phyloP scores from a whole-genome alignment of 2,113 vertebrate genomes.

The Enhydra lutris region DNA sequence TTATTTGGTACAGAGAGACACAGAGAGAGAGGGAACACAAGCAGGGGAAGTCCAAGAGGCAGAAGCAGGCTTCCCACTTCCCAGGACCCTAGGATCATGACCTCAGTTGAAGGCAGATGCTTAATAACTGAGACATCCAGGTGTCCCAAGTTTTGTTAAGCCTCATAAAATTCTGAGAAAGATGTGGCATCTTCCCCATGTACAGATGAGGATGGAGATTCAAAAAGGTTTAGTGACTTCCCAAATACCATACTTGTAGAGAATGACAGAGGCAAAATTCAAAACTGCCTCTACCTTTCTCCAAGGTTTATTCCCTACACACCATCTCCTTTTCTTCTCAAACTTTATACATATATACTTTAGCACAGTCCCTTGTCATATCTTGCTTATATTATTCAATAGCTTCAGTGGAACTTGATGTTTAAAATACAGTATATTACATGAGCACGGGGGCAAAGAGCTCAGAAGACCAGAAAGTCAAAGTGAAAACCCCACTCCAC shows the following conservation, averaged over 20 bases:
- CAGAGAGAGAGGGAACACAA: no score
- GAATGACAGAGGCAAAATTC: neutral
- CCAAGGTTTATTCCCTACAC: no score
- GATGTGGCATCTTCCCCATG: no score
- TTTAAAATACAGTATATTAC: neutral
- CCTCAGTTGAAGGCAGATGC: no score
- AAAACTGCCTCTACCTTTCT: neutral
- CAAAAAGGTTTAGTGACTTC: neutral
- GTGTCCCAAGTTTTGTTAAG: neutral
- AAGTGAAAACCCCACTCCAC: neutral
- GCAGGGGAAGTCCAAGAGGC: no score
- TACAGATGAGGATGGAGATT: neutral
- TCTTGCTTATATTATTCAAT: neutral
- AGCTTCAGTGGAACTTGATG: neutral
- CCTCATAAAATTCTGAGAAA: neutral
- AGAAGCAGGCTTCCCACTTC: no score
- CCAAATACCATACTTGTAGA: neutral
- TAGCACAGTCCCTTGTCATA: neutral
- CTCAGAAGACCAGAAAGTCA: neutral
- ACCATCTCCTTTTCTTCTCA: no score
- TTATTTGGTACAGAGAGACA: no score
- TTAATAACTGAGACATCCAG: no score
- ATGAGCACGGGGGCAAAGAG: neutral
- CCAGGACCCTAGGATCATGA: no score
- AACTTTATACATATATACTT: neutral